Percentiles rank a stretch among this genome's conserved stretches.
phyloP scores from a whole-genome alignment of 2,797 vertebrate species.

The Myiotriccus ornatus region DNA sequence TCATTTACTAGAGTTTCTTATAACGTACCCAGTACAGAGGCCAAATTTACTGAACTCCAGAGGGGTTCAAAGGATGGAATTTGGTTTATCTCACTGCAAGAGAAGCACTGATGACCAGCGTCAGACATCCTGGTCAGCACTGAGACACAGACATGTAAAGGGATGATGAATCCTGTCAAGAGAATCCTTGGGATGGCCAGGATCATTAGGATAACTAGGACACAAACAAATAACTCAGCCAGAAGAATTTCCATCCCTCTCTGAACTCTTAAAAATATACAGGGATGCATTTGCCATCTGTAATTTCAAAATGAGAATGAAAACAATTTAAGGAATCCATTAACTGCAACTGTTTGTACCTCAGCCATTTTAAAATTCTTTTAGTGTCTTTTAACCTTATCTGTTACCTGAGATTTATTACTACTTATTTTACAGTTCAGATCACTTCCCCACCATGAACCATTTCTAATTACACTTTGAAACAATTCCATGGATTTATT shows the following conservation, averaged over 20 bases:
- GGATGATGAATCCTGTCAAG: background rate
- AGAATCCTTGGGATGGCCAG: background rate
- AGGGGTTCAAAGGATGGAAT: background rate
- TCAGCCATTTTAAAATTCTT: background rate
- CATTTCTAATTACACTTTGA: background rate
- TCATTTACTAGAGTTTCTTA: background rate
- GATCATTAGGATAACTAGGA: background rate
- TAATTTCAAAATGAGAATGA: background rate
- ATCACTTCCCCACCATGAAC: background rate
- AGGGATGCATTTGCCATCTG: background rate
- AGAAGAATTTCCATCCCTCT: background rate
- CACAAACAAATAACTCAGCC: background rate
- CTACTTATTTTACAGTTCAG: background rate
- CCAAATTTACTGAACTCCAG: background rate
- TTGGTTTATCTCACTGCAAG: background rate
- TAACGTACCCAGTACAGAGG: background rate
- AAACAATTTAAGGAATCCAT: background rate
- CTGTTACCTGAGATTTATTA: background rate
- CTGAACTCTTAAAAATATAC: background rate
- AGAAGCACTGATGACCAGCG: background rate
- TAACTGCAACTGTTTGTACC: background rate
- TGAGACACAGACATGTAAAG: accelerated
- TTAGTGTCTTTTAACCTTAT: background rate
- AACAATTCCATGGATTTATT: background rate
- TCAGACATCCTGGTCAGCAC: background rate